phyloP scores from a whole-genome alignment of 2,888 invertebrate genomes.

The Deroplatys truncata region DNA sequence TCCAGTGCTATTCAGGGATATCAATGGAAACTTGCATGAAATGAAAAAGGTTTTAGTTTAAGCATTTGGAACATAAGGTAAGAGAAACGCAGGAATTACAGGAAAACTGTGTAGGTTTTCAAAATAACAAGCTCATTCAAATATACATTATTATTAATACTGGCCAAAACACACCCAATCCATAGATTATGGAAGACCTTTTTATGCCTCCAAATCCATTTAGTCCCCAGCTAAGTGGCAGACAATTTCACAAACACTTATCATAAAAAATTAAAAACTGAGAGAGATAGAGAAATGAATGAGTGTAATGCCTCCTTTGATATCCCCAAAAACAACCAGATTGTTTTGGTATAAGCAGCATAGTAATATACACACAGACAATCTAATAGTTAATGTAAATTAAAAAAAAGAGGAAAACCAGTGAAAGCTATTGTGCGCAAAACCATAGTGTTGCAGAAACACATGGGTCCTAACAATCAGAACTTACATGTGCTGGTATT shows the following conservation, averaged over 20 bases:
- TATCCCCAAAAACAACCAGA: constrained; percentile 3
- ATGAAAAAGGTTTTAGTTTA: too few species aligned
- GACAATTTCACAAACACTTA: not conserved
- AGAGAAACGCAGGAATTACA: not conserved
- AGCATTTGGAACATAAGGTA: too few species aligned
- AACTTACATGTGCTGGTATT: not conserved
- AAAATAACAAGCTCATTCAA: not conserved
- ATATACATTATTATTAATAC: not conserved
- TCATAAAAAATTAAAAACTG: not conserved
- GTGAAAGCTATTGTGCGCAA: not conserved
- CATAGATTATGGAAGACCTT: not conserved
- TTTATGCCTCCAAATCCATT: not conserved
- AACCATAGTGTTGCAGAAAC: not conserved
- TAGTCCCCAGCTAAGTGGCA: not conserved
- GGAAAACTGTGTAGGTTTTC: not conserved
- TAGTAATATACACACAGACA: constrained; percentile 1
- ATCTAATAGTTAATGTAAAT: not conserved
- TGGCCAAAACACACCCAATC: not conserved
- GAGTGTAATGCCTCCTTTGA: not conserved
- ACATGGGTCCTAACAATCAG: not conserved
- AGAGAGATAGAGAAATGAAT: not conserved
- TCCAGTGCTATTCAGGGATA: not conserved
- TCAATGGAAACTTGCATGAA: not conserved
- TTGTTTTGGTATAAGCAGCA: constrained; percentile 17
- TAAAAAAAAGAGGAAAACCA: not conserved